Evolutionary conservation across 2,888 invertebrate genomes (phyloP), one percentile per base, ranked within the genome.

Genomic region (Drosophila atripex): DNA sequence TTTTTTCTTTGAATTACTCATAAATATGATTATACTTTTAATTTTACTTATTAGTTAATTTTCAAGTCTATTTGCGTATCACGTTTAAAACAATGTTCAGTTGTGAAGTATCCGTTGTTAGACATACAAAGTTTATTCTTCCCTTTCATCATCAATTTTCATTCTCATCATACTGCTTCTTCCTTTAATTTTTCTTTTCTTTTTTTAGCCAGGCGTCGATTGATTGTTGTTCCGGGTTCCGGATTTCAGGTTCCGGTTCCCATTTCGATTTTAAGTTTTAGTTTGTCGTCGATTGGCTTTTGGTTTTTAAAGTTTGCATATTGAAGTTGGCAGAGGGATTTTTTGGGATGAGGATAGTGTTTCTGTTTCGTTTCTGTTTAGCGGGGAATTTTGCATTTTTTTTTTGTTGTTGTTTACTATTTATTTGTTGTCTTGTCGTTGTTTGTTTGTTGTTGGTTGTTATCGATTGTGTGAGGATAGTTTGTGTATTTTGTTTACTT

Each of bases 11-110:
- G 80, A 71, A 72, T 82, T 86, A 84, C 86, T 80, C 86, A 83
- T 80, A 80, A 86, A 80, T 80, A 82, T 80, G 80, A 84, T 61
- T 59, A 61, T 61, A 61, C 80, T 82, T 84, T 78, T 80, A 86
- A 78, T 86, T 84, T 82, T 84, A 80, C 85, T 82, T 86, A 83
- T 86, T 71, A 85, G 78, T 83, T 86, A 85, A 83, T 86, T 80
- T 79, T 71, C 82, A 85, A 85, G 85, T 85, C 85, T 85, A 88
- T 86, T 88, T 88, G 86, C 85, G 84, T 85, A 85, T 85, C 85
- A 85, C 85, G 84, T 85, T 85, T 83, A 80, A 75, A 84, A 87
- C 86, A 89, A 88, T 87, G 78, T 76, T 86, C 86, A 82, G 83
- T 86, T 82, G 76, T 89, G 82, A 77, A 77, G 76, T 75, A 77